Conservation (phyloP, 2,113 vertebrate species). For the Tonatia bakeri region DNA sequence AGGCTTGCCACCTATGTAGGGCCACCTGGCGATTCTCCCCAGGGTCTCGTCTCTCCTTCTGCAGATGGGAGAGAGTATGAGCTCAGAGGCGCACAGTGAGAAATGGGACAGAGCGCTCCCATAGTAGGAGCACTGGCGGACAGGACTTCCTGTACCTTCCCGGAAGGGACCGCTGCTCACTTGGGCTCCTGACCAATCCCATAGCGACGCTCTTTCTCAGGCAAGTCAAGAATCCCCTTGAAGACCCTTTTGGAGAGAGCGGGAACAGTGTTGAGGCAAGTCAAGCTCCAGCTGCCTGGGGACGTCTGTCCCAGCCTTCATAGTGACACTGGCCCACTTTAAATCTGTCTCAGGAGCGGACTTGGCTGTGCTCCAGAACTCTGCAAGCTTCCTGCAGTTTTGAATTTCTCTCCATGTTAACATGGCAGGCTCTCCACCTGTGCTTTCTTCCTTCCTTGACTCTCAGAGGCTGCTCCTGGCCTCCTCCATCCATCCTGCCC, state of each 20-base stretch:
- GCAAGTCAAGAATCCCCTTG: neutral
- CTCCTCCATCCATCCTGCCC: neutral
- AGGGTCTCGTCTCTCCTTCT: neutral
- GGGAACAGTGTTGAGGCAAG: neutral
- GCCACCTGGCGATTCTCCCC: neutral
- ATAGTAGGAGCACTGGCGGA: neutral
- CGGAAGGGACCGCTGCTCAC: neutral
- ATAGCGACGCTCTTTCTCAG: neutral
- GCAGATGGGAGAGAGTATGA: neutral
- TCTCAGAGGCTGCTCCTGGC: neutral
- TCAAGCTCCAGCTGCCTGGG: neutral
- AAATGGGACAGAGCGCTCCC: neutral
- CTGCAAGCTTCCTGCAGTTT: neutral
- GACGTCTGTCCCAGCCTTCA: neutral
- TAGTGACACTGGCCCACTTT: neutral
- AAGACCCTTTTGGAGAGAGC: neutral
- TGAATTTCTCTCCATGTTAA: neutral
- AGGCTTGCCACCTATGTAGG: neutral
- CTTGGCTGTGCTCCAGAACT: neutral
- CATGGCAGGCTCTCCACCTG: neutral
- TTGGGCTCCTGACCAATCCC: neutral
- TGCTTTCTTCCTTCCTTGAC: neutral
- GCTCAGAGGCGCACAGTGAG: neutral
- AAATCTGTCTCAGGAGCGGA: neutral
- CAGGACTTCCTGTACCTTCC: neutral